Evolutionary conservation across 2,797 vertebrate species (phyloP).

Genomic region (Argya squamiceps): DNA sequence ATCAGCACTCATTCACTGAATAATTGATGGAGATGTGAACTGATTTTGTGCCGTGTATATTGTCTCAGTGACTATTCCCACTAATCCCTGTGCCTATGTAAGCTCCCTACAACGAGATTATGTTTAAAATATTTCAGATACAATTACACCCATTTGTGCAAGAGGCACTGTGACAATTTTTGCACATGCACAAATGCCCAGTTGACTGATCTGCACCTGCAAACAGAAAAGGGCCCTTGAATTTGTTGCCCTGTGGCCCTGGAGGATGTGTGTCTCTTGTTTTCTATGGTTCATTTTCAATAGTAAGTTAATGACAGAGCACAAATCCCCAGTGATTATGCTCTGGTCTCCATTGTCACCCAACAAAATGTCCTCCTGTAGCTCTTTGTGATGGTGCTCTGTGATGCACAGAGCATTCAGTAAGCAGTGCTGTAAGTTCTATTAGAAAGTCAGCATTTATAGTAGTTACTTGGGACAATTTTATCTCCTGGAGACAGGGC

Average conservation of each 20-base stretch:
- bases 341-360: background rate
- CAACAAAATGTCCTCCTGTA: background rate
- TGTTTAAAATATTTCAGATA: background rate
- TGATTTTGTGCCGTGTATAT: rapidly evolving
- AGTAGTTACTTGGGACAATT: background rate
- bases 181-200: background rate
- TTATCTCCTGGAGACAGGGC: background rate
- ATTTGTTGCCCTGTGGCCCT: background rate
- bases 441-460: background rate
- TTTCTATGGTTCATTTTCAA: background rate
- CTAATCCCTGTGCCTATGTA: background rate
- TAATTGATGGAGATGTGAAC: background rate
- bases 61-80: background rate
- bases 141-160: background rate
- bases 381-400: background rate
- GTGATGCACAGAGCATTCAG: background rate
- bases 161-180: background rate
- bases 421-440: background rate
- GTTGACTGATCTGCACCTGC: background rate
- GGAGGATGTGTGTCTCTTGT: background rate
- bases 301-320: background rate
- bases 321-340: background rate
- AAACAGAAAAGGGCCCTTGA: background rate
- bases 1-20: background rate
- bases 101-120: background rate